These are phyloP conservation scores for Ariopsis seemanni DNA, from an alignment of 2,113 vertebrate genomes.

Conservation along the genomic window DNA sequence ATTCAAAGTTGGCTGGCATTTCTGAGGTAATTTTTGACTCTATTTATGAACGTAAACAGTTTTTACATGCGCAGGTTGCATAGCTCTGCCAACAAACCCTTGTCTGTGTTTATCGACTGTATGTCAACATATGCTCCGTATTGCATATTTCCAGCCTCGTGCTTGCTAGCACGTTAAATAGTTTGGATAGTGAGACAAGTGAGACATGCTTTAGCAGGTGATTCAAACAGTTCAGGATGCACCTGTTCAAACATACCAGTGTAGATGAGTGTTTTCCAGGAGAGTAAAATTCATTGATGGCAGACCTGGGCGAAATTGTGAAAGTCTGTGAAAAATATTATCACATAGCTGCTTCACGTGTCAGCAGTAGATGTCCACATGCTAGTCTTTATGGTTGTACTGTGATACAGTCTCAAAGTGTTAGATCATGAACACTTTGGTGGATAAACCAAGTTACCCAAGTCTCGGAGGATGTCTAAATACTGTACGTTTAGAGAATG, in stretches of 20 bases:
- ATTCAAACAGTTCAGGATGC: neutral
- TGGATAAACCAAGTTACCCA: neutral
- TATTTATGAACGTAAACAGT: neutral
- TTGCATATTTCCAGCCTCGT: neutral
- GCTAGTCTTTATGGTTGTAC: neutral
- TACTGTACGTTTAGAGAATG: neutral
- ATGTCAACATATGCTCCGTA: neutral
- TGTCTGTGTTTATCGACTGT: slow-evolving; percentile 5
- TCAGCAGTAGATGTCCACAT: neutral
- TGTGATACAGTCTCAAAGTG: neutral
- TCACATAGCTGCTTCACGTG: neutral
- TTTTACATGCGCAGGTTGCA: neutral
- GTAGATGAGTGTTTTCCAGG: neutral
- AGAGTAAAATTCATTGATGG: slow-evolving; percentile 5
- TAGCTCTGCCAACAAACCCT: slow-evolving; percentile 6
- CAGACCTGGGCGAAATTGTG: neutral
- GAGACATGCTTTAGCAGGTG: neutral
- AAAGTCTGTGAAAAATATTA: slow-evolving; percentile 18
- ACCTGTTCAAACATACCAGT: slow-evolving; percentile 37
- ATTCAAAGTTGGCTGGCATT: neutral
- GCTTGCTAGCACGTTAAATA: slow-evolving; percentile 14
- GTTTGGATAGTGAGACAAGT: slow-evolving; percentile 28
- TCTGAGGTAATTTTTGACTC: neutral
- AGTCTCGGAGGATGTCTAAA: neutral
- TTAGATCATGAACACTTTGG: neutral